phyloP scores from a whole-genome alignment of 2,113 vertebrate genomes.

The Falco punctatus region DNA sequence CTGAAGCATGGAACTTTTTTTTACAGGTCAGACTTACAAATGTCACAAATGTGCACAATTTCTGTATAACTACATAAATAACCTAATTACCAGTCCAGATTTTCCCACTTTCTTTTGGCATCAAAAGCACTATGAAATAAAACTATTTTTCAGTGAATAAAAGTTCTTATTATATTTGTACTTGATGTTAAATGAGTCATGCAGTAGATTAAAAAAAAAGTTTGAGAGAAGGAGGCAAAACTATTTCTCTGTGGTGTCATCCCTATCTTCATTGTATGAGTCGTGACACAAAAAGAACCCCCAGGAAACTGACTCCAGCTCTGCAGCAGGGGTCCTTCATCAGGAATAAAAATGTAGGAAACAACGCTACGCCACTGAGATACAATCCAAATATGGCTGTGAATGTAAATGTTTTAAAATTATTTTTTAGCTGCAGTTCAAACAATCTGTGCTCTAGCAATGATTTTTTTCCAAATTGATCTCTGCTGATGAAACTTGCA shows the following conservation, averaged over 20 bases:
- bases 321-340: neutral
- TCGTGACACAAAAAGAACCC: constrained; percentile 42
- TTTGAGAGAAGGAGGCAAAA: constrained; percentile 26
- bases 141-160: neutral
- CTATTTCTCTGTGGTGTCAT: constrained; percentile 14
- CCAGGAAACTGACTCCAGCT: neutral
- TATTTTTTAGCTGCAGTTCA: neutral
- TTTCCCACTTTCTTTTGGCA: neutral
- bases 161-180: constrained; percentile 46
- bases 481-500: neutral
- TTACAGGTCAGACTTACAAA: neutral
- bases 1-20: neutral
- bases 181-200: constrained; percentile 65
- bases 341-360: neutral
- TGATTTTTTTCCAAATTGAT: neutral
- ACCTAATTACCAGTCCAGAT: neutral
- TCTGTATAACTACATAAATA: neutral
- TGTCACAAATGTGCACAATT: neutral
- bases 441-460: neutral
- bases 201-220: neutral
- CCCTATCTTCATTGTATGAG: constrained; percentile 30
- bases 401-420: neutral
- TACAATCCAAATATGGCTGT: constrained; percentile 6
- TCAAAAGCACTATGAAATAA: neutral
- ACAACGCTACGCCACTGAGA: neutral